Base-by-base conservation (phyloP, 2,797 vertebrate species). In the Loris lydekkerianus region DNA sequence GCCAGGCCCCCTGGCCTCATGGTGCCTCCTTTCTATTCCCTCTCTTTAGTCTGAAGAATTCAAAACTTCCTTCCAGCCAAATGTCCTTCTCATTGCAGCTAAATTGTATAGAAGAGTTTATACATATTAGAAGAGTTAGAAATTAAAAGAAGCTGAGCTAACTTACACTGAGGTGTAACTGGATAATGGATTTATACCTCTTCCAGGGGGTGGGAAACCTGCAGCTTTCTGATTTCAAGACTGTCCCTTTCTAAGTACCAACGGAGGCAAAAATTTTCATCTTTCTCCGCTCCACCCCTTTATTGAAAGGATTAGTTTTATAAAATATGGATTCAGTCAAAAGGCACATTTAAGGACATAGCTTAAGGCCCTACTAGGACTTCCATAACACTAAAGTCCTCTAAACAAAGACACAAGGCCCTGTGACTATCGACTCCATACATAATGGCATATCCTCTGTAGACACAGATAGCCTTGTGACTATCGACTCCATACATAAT, bases 351-450 rank as follows among this genome's bases (percentile, higher is more conserved):
- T 53, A 53, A 53, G 49, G 49, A 53, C 49, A 4, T 53, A 53
- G 49, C 49, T 53, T 53, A 15, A 53, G 49, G 49, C 49, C 13
- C 49, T 58, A 49, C 49, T 43, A 31, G 21, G 18, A 5, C 23
- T 91, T 72, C 63, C 61, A 89, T 91, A 94, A 65, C 23, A 27
- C 43, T 43, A 7, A 78, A 34, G n/a, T 49, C 84, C 34, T 73
- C 60, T 53, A 43, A 93, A 43, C 15, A 43, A 88, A 13, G 75
- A 40, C 70, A 92, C 34, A 15, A 61, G 63, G 25, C 15, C 84
- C 18, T 72, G 43, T 23, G n/a, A 56, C 8, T 0, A 34, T 4
- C 0, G 7, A 31, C 1, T 61, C 75, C 56, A 31, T 10, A 69
- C 7, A 14, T 21, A 75, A 11, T 3, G 49, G n/a, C 81, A n/a